Percentiles rank a stretch among this genome's conserved stretches.
Conservation (phyloP, 2,797 vertebrate species). For the Spinus olivaceus region DNA sequence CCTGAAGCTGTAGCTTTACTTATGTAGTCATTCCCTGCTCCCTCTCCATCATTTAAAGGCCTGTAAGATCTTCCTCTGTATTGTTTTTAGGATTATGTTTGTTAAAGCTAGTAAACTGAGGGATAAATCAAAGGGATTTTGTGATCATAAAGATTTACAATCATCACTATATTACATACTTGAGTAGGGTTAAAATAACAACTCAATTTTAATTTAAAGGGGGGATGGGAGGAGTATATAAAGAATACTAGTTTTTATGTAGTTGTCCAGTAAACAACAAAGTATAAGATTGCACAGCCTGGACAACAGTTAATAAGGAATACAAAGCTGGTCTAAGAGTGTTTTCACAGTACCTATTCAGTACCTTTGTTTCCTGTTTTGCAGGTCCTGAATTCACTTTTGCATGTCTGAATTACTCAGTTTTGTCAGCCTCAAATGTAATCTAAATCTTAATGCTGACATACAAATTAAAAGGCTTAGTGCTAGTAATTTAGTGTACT, state of each 20-base stretch:
- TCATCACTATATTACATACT: conserved; percentile 36
- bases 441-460: not conserved
- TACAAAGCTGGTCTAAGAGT: not conserved
- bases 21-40: not conserved
- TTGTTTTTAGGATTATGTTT: conserved; percentile 54
- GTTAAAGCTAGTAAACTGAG: conserved; percentile 28
- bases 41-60: not conserved
- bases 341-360: not conserved
- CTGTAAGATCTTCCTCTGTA: not conserved
- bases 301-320: not conserved
- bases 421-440: not conserved
- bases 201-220: conserved; percentile 27
- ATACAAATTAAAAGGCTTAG: not conserved
- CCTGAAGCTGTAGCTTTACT: conserved; percentile 32
- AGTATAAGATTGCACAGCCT: not conserved
- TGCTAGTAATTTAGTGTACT: not conserved
- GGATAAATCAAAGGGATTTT: conserved; percentile 49
- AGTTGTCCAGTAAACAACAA: not conserved
- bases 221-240: not conserved
- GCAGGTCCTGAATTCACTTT: not conserved
- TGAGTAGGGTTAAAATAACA: conserved; percentile 61
- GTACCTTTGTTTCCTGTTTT: not conserved
- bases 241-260: not conserved
- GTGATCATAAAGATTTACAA: conserved; percentile 21
- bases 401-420: not conserved